Base-by-base conservation (phyloP, 2,113 vertebrate species). In the Glareola pratincola region DNA sequence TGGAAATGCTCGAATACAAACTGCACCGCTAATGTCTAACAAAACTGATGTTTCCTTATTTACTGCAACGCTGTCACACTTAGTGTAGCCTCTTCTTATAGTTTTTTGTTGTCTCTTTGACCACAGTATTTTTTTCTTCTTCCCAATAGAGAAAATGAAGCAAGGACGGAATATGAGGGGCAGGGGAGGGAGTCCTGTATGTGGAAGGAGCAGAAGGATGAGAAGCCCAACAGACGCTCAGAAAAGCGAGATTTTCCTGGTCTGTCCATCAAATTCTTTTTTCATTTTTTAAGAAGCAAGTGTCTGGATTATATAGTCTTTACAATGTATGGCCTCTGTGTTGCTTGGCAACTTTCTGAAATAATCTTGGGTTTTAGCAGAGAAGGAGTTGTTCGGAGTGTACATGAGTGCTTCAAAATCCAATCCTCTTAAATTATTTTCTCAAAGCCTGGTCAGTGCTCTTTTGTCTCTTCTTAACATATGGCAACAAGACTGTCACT, bases 291-390 rank as follows among this genome's bases (percentile, higher is more conserved):
- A 92, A 67, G 90, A 50, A 64, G 32, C 27, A 43, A 79, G 22
- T 39, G 19, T 39, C 67, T 90, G 57, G 59, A 69, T 96, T 92
- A 74, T 32, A 74, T 4, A 85, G 85, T 56, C 24, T 76, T 94
- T 54, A 80, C 32, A 83, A 88, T 71, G 62, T 32, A 56, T 34
- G 47, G 54, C 18, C 56, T 74, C 72, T 75, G 34, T 56, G 60
- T 88, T 78, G 85, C 85, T 91, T 94, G 82, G 90, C 64, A 92
- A 88, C 85, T 92, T 95, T 68, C 53, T 88, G 21, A 96, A 95
- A 75, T 71, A 74, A 88, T 93, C 59, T 89, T 66, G 45, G 39
- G 2, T 5, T 82, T 90, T 85, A 80, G 29, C 79, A 80, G 59
- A 19, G 37, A 76, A 8, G 71, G 30, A 77, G n/a, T 41, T 73